A percentile compares a stretch with the other conserved stretches of the same genome.
Conservation (phyloP, 2,888 invertebrate genomes). For the Poecilus cupreus region DNA sequence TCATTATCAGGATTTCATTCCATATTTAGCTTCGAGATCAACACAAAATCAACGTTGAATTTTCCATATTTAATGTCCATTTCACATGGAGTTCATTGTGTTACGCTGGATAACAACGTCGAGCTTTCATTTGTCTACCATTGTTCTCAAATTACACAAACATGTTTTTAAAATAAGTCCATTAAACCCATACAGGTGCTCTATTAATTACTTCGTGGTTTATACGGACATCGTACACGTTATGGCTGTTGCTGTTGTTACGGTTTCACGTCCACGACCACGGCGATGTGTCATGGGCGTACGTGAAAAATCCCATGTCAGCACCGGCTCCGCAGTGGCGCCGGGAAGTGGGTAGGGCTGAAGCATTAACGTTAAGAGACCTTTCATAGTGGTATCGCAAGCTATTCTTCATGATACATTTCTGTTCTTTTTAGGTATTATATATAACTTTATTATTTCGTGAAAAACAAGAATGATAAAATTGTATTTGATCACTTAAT, state of each 20-base stretch:
- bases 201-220: conserved; percentile 21
- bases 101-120: neutral
- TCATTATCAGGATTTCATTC: too few species aligned
- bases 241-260: neutral
- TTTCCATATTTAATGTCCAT: too few species aligned
- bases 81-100: neutral
- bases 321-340: neutral
- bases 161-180: conserved; percentile 36
- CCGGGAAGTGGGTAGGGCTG: conserved; percentile 39
- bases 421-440: too few species aligned
- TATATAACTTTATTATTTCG: too few species aligned
- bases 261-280: neutral
- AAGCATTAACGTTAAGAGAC: too few species aligned
- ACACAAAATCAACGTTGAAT: too few species aligned
- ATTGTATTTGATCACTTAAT: too few species aligned
- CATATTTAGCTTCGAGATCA: too few species aligned
- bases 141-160: conserved; percentile 39
- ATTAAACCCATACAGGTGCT: conserved; percentile 42
- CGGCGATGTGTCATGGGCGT: conserved; percentile 31
- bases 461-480: too few species aligned
- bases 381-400: too few species aligned
- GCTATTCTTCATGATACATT: too few species aligned
- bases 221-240: conserved; percentile 21
- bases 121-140: conserved; percentile 4
- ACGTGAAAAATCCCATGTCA: conserved; percentile 42